These are phyloP conservation scores for Amblyteles armatorius DNA, from an alignment of 2,888 invertebrate genomes.

Conservation along the genomic window DNA sequence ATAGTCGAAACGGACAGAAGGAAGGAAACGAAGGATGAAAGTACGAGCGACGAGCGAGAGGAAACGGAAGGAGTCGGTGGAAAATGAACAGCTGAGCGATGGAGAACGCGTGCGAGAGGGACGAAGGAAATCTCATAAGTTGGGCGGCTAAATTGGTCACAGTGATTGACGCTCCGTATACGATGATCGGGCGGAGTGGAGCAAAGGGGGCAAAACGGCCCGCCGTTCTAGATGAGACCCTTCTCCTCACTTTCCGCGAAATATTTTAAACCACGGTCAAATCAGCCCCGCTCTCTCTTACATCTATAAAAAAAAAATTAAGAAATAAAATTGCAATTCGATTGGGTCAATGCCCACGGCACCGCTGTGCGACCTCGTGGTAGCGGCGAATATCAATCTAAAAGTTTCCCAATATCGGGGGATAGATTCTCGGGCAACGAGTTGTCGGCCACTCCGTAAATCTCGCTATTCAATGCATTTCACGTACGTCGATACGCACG, in stretches of 20 bases:
- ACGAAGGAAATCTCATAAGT: background rate
- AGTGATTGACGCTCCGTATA: conserved; percentile 2
- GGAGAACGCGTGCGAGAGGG: conserved; percentile 3
- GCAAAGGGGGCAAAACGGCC: background rate
- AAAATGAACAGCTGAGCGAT: conserved; percentile 64
- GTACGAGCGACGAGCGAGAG: conserved; percentile 35
- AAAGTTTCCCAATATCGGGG: background rate
- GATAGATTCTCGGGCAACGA: conserved; percentile 11
- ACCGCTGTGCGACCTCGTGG: conserved; percentile 40
- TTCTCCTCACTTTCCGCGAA: background rate
- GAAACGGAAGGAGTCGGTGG: conserved; percentile 36
- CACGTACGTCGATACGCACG: conserved; percentile 12
- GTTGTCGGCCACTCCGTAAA: background rate
- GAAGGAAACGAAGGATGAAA: conserved; percentile 62
- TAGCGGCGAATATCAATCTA: conserved; percentile 44
- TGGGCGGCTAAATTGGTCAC: background rate
- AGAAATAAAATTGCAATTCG: conserved; percentile 44
- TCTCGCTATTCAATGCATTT: background rate
- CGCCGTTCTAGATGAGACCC: background rate
- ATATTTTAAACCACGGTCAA: too few species aligned
- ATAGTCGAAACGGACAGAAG: conserved; percentile 58
- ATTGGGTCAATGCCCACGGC: background rate
- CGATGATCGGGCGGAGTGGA: background rate
- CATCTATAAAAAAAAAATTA: background rate
- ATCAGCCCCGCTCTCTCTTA: too few species aligned